These are phyloP conservation scores for Babyrousa celebensis DNA, from an alignment of 2,797 vertebrate species.

Conservation along the genomic window DNA sequence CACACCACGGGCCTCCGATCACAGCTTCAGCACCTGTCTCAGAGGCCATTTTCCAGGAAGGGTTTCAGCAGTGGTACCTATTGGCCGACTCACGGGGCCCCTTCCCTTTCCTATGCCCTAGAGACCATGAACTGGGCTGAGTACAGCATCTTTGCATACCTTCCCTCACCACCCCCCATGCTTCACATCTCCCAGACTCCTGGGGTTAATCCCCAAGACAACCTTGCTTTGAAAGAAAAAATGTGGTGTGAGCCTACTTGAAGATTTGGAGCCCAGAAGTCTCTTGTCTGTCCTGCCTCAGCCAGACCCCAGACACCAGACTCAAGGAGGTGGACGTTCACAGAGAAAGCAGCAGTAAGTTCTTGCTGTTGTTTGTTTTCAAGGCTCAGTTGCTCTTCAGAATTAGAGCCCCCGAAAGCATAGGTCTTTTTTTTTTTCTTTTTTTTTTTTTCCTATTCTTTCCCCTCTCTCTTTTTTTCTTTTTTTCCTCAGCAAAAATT, in stretches of 20 bases:
- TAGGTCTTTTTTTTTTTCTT: background rate
- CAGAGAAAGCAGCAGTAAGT: constrained; percentile 74
- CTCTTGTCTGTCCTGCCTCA: constrained; percentile 65
- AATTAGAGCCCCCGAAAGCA: constrained; percentile 63
- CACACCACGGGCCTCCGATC: constrained; percentile 38
- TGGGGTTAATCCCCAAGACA: constrained; percentile 80
- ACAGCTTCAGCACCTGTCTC: background rate
- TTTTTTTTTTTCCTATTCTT: background rate
- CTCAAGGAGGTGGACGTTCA: constrained; percentile 42
- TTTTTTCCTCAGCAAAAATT: constrained; percentile 64
- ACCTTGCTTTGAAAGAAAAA: constrained; percentile 79
- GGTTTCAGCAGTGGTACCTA: constrained; percentile 35
- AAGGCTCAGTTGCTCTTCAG: constrained; percentile 70
- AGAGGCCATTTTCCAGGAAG: background rate
- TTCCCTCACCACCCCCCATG: constrained; percentile 28
- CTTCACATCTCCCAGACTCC: constrained; percentile 71
- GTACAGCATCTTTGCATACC: constrained; percentile 27
- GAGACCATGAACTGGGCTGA: background rate
- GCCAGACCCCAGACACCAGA: background rate
- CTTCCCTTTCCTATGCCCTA: background rate
- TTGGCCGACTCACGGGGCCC: background rate
- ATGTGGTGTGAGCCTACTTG: constrained; percentile 77
- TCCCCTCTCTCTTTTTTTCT: background rate
- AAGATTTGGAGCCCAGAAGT: constrained; percentile 77
- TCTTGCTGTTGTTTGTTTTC: constrained; percentile 56